phyloP scores from a whole-genome alignment of 2,113 vertebrate species.

The Cisticola juncidis region DNA sequence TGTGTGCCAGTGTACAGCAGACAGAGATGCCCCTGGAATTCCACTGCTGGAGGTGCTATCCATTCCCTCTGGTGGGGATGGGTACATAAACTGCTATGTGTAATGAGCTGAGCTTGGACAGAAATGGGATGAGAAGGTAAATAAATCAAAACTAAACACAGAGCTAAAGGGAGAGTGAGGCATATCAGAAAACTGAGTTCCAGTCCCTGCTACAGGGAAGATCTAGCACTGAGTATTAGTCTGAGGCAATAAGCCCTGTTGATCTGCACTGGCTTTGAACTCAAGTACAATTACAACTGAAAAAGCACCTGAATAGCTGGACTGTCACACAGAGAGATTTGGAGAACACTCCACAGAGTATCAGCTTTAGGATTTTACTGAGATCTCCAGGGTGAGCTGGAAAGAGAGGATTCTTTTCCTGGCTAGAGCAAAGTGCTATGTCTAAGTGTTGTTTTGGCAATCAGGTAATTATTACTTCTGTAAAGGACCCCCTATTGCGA shows the following conservation, averaged over 20 bases:
- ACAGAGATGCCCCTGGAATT: not conserved
- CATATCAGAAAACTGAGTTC: not conserved
- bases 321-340: not conserved
- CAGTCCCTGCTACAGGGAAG: not conserved
- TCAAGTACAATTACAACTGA: not conserved
- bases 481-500: not conserved
- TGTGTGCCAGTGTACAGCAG: not conserved
- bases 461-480: not conserved
- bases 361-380: not conserved
- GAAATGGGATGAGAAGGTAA: not conserved
- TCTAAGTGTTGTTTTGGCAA: not conserved
- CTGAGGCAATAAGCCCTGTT: not conserved
- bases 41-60: not conserved
- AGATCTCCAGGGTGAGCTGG: not conserved
- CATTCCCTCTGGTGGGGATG: not conserved
- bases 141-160: not conserved
- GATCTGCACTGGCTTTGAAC: not conserved
- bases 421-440: not conserved
- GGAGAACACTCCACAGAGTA: not conserved
- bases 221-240: not conserved
- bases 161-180: not conserved
- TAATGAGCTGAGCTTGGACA: not conserved
- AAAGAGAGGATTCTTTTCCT: not conserved
- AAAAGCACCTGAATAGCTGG: not conserved
- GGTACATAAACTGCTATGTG: rapidly evolving